phyloP scores from a whole-genome alignment of 53 echinoderm and acorn worm genomes.

The Antedon mediterranea region DNA sequence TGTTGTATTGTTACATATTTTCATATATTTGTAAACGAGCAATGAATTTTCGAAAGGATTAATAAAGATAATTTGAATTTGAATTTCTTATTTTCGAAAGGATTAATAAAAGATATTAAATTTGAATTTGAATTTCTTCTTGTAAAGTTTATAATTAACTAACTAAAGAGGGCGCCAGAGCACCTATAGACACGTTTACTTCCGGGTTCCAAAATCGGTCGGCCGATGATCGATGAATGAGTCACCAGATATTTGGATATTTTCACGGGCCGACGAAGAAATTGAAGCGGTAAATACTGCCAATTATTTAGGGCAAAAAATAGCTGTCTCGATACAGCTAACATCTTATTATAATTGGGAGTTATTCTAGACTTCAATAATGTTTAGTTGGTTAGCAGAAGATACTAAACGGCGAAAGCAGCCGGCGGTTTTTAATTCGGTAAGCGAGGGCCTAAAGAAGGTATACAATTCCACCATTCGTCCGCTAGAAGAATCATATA shows the following conservation, averaged over 20 bases:
- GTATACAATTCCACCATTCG: conserved; percentile 52
- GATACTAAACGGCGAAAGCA: conserved; percentile 68
- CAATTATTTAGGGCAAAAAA: not conserved
- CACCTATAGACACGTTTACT: not conserved
- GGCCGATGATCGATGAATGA: not conserved
- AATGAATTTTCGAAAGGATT: no score
- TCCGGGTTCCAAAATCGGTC: not conserved
- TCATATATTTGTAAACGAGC: no score
- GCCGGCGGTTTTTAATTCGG: conserved; percentile 49
- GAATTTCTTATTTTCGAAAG: no score
- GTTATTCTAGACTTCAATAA: conserved; percentile 1
- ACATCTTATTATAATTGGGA: not conserved
- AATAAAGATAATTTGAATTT: no score
- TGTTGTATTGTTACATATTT: no score
- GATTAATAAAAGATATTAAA: no score
- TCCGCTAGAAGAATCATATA: conserved; percentile 79
- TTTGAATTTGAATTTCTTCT: no score
- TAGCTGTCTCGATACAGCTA: not conserved
- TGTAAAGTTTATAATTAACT: no score
- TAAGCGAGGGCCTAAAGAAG: conserved; percentile 62
- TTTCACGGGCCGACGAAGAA: not conserved
- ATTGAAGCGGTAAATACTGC: not conserved
- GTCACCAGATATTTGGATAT: not conserved
- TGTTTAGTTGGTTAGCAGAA: conserved; percentile 85
- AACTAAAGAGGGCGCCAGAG: not conserved